Evolutionary conservation across 2,797 vertebrate species (phyloP).

Genomic region (Anomalospiza imberbis): DNA sequence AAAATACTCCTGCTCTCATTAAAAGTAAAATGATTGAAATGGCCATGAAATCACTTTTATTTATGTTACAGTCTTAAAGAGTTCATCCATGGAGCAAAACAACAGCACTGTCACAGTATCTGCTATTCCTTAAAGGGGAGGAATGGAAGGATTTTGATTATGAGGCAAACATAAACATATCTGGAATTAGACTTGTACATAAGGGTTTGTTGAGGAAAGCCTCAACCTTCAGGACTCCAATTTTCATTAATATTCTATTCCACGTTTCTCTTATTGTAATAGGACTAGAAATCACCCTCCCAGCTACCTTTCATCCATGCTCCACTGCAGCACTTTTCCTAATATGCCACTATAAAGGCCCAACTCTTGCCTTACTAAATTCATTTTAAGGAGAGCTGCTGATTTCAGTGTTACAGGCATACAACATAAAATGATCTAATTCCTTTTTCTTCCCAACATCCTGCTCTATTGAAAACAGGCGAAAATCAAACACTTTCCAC

Average conservation of each 20-base stretch:
- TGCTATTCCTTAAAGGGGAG: neutral
- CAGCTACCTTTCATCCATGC: neutral
- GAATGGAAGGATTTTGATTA: neutral
- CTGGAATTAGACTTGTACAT: rapidly evolving
- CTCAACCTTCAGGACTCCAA: neutral
- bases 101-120: neutral
- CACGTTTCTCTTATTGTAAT: neutral
- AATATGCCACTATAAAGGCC: neutral
- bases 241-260: neutral
- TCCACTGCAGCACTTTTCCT: neutral
- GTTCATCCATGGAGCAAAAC: neutral
- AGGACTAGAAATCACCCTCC: neutral
- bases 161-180: neutral
- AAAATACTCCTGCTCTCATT: neutral
- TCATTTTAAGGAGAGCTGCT: neutral
- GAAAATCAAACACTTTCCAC: constrained; percentile 34
- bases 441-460: neutral
- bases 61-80: neutral
- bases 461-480: constrained; percentile 16
- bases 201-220: neutral
- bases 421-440: constrained; percentile 18
- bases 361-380: neutral
- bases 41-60: constrained; percentile 13
- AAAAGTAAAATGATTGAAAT: constrained; percentile 21
- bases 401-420: neutral